Evolutionary conservation across 2,797 vertebrate genomes (phyloP), one percentile per base, ranked within the genome.

Genomic region (Pagetopsis macropterus): DNA sequence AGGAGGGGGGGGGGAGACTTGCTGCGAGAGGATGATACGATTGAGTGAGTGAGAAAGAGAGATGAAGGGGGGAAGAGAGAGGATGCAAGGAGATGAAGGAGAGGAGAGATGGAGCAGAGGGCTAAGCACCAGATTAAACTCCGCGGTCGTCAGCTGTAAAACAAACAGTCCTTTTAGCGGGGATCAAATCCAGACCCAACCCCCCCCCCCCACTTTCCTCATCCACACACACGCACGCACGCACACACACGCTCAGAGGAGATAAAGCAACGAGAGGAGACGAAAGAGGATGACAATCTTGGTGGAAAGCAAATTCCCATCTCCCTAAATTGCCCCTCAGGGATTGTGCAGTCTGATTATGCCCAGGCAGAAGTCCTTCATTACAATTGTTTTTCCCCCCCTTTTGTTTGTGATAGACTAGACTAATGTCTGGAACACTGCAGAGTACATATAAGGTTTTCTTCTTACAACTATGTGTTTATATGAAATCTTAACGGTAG

Each of bases 101-200:
- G 83, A 78, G 74, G 67, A 64, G 85, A 87, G 81, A 83, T 31
- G 80, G 83, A 89, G 85, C 73, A 68, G 74, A 75, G 78, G 72
- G 87, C 85, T 90, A 90, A 94, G 89, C 81, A 78, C 48, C 90
- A 91, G 91, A 92, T 94, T 91, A 94, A 86, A 88, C 86, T 89
- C 90, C 48, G 65, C 76, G 86, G 84, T 84, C 76, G 73, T 90
- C 92, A 89, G 89, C 90, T 92, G 90, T 90, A 92, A 94, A 94
- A 94, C 93, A 95, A 94, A 94, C 92, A 93, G 87, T 86, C 82
- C 92, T 94, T 94, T 90, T 92, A 88, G 86, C 52, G 8, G 57
- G 78, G 76, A 84, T 81, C 85, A 92, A 89, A 92, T 92, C 89
- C 91, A 66, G 85, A 84, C 79, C 87, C 87, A 91, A 68, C 80